Evolutionary conservation across 2,113 vertebrate species (phyloP).

Genomic region (Andinoacara biseriatus): DNA sequence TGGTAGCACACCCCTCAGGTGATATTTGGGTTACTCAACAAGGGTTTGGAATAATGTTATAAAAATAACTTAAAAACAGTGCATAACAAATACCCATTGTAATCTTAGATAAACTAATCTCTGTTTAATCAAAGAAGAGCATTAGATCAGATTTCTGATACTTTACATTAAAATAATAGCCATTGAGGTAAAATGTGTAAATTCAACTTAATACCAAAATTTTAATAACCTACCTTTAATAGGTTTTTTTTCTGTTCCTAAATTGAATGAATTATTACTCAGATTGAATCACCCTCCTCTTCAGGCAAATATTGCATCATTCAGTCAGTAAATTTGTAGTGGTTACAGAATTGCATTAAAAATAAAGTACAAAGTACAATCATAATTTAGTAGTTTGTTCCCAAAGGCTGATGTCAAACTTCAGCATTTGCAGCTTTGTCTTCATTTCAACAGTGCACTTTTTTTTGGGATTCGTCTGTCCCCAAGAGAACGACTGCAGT

Average conservation of each 20-base stretch:
- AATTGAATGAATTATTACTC: not conserved
- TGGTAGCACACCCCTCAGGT: not conserved
- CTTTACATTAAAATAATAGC: not conserved
- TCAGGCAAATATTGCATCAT: not conserved
- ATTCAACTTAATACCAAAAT: not conserved
- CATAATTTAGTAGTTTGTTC: constrained; percentile 11
- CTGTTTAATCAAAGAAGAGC: not conserved
- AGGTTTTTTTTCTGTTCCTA: too few relatives aligned
- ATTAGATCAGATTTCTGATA: not conserved
- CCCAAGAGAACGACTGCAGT: constrained; percentile 6
- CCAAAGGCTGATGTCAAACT: not conserved
- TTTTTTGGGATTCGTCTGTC: not conserved
- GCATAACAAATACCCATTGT: not conserved
- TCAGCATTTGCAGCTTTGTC: not conserved
- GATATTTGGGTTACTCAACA: not conserved
- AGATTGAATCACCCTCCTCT: not conserved
- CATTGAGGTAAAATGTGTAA: constrained; percentile 36
- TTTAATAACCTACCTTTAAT: not conserved
- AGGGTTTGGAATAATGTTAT: not conserved
- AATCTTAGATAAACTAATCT: constrained; percentile 13
- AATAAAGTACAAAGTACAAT: constrained; percentile 6
- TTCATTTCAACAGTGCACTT: not conserved
- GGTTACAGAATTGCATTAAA: constrained; percentile 22
- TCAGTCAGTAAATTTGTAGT: constrained; percentile 18
- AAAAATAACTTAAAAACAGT: constrained; percentile 17